Percentiles rank a stretch among this genome's conserved stretches.
phyloP scores from a whole-genome alignment of 2,888 invertebrate species.

The Ormyrus rosae region DNA sequence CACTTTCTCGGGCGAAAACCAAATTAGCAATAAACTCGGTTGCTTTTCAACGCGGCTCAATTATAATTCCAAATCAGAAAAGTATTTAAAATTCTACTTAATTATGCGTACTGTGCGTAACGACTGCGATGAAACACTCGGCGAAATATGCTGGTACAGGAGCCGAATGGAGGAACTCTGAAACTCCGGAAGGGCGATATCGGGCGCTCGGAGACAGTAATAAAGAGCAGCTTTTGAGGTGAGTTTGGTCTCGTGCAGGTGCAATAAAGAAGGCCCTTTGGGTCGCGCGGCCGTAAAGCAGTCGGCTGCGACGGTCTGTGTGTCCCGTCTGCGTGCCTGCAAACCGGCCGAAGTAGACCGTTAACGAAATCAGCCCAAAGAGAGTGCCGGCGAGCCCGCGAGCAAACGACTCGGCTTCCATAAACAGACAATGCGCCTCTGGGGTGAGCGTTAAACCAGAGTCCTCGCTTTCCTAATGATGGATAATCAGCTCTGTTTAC shows the following conservation, averaged over 20 bases:
- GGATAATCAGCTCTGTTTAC: too few species aligned
- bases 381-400: background rate
- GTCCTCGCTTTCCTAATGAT: background rate
- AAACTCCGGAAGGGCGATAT: too few species aligned
- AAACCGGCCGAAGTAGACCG: constrained; percentile 34
- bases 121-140: too few species aligned
- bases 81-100: too few species aligned
- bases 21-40: too few species aligned
- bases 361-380: constrained; percentile 30
- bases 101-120: too few species aligned
- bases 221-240: constrained; percentile 26
- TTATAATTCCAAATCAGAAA: too few species aligned
- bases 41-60: too few species aligned
- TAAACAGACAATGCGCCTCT: constrained; percentile 37
- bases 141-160: too few species aligned
- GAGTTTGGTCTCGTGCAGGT: constrained; percentile 10
- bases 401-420: constrained; percentile 1
- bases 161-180: too few species aligned
- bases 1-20: too few species aligned
- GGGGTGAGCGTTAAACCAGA: constrained; percentile 11
- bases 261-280: constrained; percentile 35
- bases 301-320: background rate
- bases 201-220: background rate
- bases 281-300: constrained; percentile 16
- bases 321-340: background rate